A percentile compares a stretch with the other conserved stretches of the same genome.
Evolutionary conservation across 2,888 invertebrate genomes (phyloP).

Genomic region (Cerastis rubricosa): DNA sequence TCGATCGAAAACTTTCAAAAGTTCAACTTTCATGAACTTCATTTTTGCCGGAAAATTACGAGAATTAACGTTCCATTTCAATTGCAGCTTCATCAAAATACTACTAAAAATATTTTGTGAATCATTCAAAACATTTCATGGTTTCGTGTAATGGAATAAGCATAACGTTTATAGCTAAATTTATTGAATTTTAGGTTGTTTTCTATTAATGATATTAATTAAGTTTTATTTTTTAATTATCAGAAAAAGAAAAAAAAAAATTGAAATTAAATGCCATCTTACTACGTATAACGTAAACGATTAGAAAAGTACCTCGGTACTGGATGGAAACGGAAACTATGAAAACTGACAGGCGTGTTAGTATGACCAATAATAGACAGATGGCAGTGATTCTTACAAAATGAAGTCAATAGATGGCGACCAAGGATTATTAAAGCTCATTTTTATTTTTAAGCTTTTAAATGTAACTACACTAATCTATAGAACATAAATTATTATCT

Average conservation of each 20-base stretch:
- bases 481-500: slow-evolving; percentile 30
- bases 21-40: slow-evolving; percentile 11
- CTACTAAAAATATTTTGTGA: neutral
- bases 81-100: neutral
- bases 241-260: neutral
- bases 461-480: slow-evolving; percentile 19
- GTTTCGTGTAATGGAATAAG: neutral
- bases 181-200: neutral
- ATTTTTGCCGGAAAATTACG: slow-evolving; percentile 24
- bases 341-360: neutral
- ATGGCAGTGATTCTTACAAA: slow-evolving; percentile 32
- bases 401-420: slow-evolving; percentile 26
- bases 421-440: neutral
- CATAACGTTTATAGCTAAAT: neutral
- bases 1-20: slow-evolving; percentile 26
- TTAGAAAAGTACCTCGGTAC: neutral
- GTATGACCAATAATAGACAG: slow-evolving; percentile 14
- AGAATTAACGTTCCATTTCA: slow-evolving; percentile 30
- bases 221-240: neutral
- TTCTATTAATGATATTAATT: too few relatives aligned
- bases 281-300: slow-evolving; percentile 16
- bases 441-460: neutral
- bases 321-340: neutral
- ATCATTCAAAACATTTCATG: neutral
- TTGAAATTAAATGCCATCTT: slow-evolving; percentile 11